Conservation (phyloP, 1,140 invertebrate species). For the Goniozus legneri region DNA sequence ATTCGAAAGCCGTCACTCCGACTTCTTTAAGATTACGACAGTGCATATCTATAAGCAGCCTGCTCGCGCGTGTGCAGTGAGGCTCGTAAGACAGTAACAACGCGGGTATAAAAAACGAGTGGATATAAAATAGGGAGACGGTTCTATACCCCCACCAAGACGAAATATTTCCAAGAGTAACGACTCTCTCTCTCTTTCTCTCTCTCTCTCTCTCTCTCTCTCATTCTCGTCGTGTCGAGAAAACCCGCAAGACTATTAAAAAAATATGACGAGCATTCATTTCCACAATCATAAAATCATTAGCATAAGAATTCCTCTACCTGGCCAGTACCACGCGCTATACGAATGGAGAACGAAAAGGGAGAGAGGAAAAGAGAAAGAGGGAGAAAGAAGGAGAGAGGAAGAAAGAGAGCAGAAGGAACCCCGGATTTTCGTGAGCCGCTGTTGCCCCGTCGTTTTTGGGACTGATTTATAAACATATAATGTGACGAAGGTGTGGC, state of each 20-base stretch:
- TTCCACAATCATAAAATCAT: conserved; percentile 57
- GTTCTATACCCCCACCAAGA: no score
- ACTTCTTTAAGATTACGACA: conserved; percentile 28
- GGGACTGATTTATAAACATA: conserved; percentile 56
- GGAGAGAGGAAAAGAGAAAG: no score
- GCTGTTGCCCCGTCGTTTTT: conserved; percentile 28
- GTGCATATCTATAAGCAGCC: no score
- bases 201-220: no score
- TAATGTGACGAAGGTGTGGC: conserved; percentile 57
- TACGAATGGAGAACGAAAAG: no score
- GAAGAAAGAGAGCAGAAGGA: no score
- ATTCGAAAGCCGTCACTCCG: conserved; percentile 16
- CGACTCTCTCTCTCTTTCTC: no score
- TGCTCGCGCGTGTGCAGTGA: no score
- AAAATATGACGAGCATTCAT: conserved; percentile 57
- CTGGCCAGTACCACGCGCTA: conserved; percentile 30
- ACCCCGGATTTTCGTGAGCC: no score
- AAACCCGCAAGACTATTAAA: conserved; percentile 52
- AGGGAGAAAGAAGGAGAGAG: no score
- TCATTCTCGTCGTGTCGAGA: conserved; percentile 33
- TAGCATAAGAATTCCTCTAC: conserved; percentile 57
- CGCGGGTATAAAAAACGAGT: conserved; percentile 23
- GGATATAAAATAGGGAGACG: conserved; percentile 25
- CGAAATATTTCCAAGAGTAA: no score
- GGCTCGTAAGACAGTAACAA: conserved; percentile 27